Percentiles rank a stretch among this genome's conserved stretches.
phyloP scores from a whole-genome alignment of 2,888 invertebrate genomes.

The Tiliacea citrago region DNA sequence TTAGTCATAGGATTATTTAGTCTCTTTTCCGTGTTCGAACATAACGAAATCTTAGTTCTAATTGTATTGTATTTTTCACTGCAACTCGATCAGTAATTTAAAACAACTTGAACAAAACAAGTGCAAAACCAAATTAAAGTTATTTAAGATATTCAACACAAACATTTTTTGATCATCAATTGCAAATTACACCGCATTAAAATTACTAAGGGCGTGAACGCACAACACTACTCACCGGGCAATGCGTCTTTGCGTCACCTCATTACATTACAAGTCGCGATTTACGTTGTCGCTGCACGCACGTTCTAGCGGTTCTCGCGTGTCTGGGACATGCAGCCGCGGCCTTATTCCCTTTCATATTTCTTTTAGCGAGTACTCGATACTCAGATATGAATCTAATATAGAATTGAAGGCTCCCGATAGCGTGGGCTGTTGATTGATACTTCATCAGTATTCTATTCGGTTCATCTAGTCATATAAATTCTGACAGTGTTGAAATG shows the following conservation, averaged over 20 bases:
- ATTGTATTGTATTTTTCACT: not conserved
- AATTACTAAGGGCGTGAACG: conserved; percentile 71
- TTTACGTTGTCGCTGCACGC: conserved; percentile 81
- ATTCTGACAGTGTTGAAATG: conserved; percentile 46
- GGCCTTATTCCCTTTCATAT: conserved; percentile 58
- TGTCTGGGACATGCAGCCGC: conserved; percentile 51
- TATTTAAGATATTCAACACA: conserved; percentile 18
- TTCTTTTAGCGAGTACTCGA: conserved; percentile 62
- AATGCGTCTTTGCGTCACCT: conserved; percentile 75
- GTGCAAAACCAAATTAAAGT: not conserved
- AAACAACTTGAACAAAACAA: not conserved
- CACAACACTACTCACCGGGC: conserved; percentile 71
- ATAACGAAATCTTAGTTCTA: too few species aligned
- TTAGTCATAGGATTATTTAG: too few species aligned
- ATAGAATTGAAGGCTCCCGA: conserved; percentile 63
- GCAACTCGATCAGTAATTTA: not conserved
- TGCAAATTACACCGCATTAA: conserved; percentile 65
- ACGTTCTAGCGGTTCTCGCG: conserved; percentile 66
- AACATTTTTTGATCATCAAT: conserved; percentile 40
- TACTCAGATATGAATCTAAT: conserved; percentile 61
- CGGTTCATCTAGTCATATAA: conserved; percentile 48
- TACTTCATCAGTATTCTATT: conserved; percentile 62
- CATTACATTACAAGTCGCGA: conserved; percentile 80
- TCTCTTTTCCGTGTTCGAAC: too few species aligned
- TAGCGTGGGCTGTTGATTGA: conserved; percentile 61